phyloP scores from a whole-genome alignment of 2,797 vertebrate species.

The Avahi laniger region DNA sequence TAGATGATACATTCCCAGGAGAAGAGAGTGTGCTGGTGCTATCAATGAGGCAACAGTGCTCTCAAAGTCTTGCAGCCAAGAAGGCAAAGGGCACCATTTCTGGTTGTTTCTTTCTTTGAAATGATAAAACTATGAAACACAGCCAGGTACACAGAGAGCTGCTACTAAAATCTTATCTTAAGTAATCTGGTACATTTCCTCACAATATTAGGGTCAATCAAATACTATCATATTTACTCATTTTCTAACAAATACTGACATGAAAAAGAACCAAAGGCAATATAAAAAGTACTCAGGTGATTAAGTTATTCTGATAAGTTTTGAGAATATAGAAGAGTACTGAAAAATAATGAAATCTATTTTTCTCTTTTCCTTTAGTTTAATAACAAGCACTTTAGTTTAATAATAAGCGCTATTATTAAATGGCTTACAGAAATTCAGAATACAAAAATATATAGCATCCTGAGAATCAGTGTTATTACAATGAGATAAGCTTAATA shows the following conservation, averaged over 20 bases:
- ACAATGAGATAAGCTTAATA: neutral
- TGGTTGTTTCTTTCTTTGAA: neutral
- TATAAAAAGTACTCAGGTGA: neutral
- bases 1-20: neutral
- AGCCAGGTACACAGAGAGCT: neutral
- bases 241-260: neutral
- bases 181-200: neutral
- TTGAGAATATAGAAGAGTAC: neutral
- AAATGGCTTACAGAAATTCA: neutral
- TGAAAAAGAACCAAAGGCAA: neutral
- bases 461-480: neutral
- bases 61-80: neutral
- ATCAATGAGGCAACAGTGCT: neutral
- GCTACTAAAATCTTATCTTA: neutral
- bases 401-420: neutral
- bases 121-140: neutral
- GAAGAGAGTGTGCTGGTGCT: neutral
- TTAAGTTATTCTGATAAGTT: neutral
- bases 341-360: neutral
- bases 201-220: neutral
- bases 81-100: neutral
- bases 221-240: neutral
- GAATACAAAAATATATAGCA: neutral
- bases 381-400: neutral
- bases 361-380: conserved; percentile 15